Evolutionary conservation across 2,888 invertebrate genomes (phyloP), one percentile per base, ranked within the genome.

Genomic region (Lycophotia porphyrea): DNA sequence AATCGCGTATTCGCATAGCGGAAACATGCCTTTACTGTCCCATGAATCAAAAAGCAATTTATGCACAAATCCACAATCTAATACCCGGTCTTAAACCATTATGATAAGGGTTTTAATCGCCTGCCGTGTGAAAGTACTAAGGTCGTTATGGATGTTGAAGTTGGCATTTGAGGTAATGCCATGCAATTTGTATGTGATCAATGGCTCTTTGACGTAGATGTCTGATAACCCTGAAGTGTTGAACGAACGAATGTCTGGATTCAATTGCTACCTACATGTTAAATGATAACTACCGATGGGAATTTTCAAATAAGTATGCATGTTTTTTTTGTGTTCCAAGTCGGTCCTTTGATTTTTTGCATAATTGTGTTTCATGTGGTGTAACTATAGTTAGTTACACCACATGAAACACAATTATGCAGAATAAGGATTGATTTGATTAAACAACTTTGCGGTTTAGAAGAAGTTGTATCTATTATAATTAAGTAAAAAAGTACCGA

Each of bases 161-260:
- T 24, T 47, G n/a, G 31, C 61, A 36, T 52, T 72, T 61, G 52
- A 74, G 73, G 76, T 82, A 80, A 83, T 86, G 76, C 69, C 61
- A 67, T 74, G 82, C 82, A 87, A 87, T 88, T 88, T 87, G 78
- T 74, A 61, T 72, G 86, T 83, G 79, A 80, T 78, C 76, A 80
- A 77, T 78, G 78, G 58, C 47, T 49, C 44, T 76, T 76, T 80
- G 81, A 81, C 65, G 82, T 79, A 76, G 39, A 52, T 55, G 34
- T n/a, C 47, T 71, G 71, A 76, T 69, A 55, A 47, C 44, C 11
- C 55, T 60, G 61, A 71, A 47, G 13, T 67, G 44, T 18, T 65
- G n/a, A 61, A 66, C 36, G 44, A 64, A 76, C 9, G 55, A 52
- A 81, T 74, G 24, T 39, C 44, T 74, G 44, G 18, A 58, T 39